phyloP scores from a whole-genome alignment of 2,113 vertebrate genomes.

The Saccopteryx bilineata region DNA sequence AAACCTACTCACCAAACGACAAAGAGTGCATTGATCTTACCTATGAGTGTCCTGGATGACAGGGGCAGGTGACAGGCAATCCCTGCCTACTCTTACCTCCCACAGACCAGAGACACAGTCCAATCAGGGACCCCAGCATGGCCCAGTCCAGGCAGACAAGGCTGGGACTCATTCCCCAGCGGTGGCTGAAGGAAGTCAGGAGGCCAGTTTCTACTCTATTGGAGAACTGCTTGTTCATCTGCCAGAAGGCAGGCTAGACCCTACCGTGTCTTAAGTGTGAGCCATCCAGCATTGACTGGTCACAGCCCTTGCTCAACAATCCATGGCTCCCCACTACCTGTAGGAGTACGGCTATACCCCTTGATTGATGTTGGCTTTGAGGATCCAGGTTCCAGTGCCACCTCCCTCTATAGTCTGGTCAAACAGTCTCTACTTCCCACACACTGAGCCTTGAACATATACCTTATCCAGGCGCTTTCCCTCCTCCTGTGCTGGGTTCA shows the following conservation, averaged over 20 bases:
- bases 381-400: not conserved
- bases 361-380: not conserved
- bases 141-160: not conserved
- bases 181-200: rapidly evolving
- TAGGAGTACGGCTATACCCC: not conserved
- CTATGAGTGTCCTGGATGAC: rapidly evolving
- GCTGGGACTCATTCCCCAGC: not conserved
- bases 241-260: not conserved
- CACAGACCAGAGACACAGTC: not conserved
- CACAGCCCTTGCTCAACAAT: not conserved
- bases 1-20: not conserved
- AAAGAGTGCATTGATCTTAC: not conserved
- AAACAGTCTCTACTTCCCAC: not conserved
- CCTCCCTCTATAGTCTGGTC: not conserved
- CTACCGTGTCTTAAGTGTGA: not conserved
- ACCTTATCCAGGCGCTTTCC: not conserved
- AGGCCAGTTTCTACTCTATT: not conserved
- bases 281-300: not conserved
- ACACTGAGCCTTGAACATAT: not conserved
- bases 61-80: not conserved
- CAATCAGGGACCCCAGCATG: rapidly evolving
- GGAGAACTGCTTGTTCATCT: not conserved
- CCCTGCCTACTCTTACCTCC: not conserved
- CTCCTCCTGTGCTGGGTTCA: not conserved
- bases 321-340: rapidly evolving